Evolutionary conservation across 2,797 vertebrate species (phyloP).

Genomic region (Propithecus perrieri): DNA sequence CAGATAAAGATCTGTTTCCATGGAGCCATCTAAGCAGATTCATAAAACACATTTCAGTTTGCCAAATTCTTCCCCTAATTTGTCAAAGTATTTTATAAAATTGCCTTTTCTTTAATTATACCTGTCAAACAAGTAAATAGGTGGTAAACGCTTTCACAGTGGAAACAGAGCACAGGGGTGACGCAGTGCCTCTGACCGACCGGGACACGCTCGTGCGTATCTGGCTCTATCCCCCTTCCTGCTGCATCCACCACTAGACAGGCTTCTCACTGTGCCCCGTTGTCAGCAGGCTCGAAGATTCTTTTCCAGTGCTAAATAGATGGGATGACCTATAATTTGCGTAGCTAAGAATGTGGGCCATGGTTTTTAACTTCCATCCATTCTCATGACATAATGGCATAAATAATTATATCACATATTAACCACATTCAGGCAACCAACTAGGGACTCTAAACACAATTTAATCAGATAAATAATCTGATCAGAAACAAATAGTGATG

Average conservation of each 20-base stretch:
- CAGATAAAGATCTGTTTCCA: neutral
- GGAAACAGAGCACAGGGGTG: neutral
- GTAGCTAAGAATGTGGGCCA: neutral
- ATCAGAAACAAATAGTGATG: neutral
- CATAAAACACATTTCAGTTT: neutral
- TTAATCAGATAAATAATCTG: neutral
- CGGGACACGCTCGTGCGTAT: neutral
- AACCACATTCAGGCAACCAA: neutral
- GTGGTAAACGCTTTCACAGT: neutral
- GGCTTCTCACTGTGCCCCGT: neutral
- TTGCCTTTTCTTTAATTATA: neutral
- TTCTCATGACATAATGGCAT: neutral
- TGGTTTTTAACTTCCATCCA: neutral
- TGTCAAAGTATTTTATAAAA: slow-evolving; percentile 22
- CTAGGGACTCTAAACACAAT: neutral
- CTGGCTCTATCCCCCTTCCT: neutral
- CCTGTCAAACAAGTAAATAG: neutral
- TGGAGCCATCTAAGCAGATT: neutral
- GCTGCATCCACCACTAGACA: neutral
- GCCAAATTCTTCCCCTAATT: neutral
- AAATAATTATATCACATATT: neutral
- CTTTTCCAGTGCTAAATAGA: neutral
- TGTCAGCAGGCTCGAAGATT: neutral
- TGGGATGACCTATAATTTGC: neutral
- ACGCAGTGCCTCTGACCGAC: neutral